Base-by-base conservation (phyloP, 2,113 vertebrate genomes). In the Lophotis ruficrista region DNA sequence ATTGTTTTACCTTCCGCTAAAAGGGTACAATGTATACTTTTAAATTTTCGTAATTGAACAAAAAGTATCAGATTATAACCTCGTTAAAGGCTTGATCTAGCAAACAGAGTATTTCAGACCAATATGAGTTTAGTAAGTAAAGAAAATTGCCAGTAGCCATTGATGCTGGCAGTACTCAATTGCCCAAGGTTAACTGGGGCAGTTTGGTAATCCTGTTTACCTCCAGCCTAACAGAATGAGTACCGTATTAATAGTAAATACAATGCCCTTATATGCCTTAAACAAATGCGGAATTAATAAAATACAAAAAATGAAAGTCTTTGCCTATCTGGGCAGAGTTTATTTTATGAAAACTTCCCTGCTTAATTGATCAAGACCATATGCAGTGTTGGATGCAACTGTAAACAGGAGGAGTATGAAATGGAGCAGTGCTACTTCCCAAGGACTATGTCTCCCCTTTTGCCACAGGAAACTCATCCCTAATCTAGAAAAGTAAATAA, bases 331-430 rank as follows among this genome's bases (percentile, higher is more conserved):
- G 58, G 21, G 25, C 7, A 88, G 25, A 58, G 22, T 58, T 80
- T 41, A 18, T 54, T 45, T 87, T n/a, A 54, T 25, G 31, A 71
- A 73, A 85, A 41, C 31, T 37, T 70, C 24, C 22, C 35, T 82
- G 22, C 16, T 82, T 76, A 80, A 75, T 37, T 87, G 35, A 53
- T 57, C 12, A 75, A 64, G 35, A 30, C 15, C 15, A 17, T 5
- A 7, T 15, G 31, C 28, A 27, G 24, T 4, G 0, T 10, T 51
- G 15, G 15, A 58, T 1, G 1, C n/a, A 80, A 23, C 19, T 33
- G 2, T n/a, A 72, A 72, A 9, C 8, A 66, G 8, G 16, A 16
- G 33, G n/a, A 73, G 22, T 18, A 66, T 10, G 16, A 77, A 70
- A 65, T n/a, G 9, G 15, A 21, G 4, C 33, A 91, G 22, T 11